Evolutionary conservation across 1,140 invertebrate species (phyloP), one percentile per base, ranked within the genome.

Genomic region (Drosophila rhopaloa): DNA sequence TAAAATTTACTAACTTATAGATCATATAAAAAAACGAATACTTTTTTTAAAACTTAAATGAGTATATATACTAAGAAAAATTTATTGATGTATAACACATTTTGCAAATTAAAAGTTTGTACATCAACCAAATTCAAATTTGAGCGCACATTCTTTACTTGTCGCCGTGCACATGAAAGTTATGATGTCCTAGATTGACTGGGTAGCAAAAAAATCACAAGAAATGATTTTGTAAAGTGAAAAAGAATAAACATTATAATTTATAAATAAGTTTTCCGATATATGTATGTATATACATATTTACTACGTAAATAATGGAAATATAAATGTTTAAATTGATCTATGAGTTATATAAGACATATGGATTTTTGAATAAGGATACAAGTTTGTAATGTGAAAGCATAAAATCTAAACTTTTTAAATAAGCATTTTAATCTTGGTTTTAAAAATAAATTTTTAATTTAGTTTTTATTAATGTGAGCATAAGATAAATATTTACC

Each of bases 301-400:
- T 38, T 29, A 67, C 14, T 37, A 67, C 6, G 32, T 29, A 70
- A 66, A 29, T 44, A 46, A 70, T 55, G 9, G 7, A 47, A 24
- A 32, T 44, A 14, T 37, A n/a, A 41, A 67, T 27, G 19, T 16
- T n/a, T 27, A 11, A 38, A 65, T 61, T 46, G 7, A 37, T 35
- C 16, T 16, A 50, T 43, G 46, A 10, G 43, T 44, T 44, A 44
- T 19, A 16, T 44, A 32, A 41, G 14, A 29, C 14, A 48, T 14
- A 41, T 41, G n/a, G 19, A 13, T 10, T 59, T 27, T 2, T 29
- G 5, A 62, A 16, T n/a, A 48, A 32, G 14, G n/a, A 16, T 38
- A 51, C 10, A 13, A 29, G 10, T 16, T 29, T 14, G 9, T 6
- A 11, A 27, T 41, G 5, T 5, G 13, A 56, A 56, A 56, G 19